Evolutionary conservation across 2,888 invertebrate genomes (phyloP), one percentile per base, ranked within the genome.

Genomic region (Fragum sueziense): DNA sequence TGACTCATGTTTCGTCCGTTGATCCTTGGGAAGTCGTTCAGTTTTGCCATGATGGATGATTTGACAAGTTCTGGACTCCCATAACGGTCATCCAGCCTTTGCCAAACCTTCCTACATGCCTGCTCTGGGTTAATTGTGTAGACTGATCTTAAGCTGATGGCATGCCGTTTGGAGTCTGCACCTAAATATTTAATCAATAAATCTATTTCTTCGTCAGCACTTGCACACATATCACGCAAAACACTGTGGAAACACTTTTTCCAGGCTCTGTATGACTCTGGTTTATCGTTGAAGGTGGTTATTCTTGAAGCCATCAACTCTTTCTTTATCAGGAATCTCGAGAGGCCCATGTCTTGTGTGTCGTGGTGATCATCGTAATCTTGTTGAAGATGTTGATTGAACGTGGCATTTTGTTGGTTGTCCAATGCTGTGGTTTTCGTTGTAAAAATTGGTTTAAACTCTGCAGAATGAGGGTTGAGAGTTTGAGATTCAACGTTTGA

Each of bases 11-110:
- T 65, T 27, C 67, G 67, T n/a, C 33, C 33, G 7, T 22, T 47
- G 52, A 74, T 25, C 37, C 25, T 67, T 1, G 67, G 67, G n/a
- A 74, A 34, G 17, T 52, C 11, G 22, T 61, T 34, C 1, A 74
- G 61, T 70, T 70, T 75, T 41, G 29, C 22, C 57, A 54, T 33
- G n/a, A 69, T n/a, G 1, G 61, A 17, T 14, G n/a, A 17, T 31
- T 79, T 57, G 1, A 79, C 70, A 11, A 81, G 17, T 37, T 84
- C 84, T 2, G 79, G 81, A 51, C 27, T 33, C 22, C 81, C 81
- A 54, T 77, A 79, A 61, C 70, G 62, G 20, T 79, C 72, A 27
- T 82, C 75, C 0, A 84, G 75, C 52, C 78, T 71, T 14, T 65
- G 34, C 80, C 79, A 84, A 9, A 76, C 51, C 22, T 29, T 51